Conservation (phyloP, 2,888 invertebrate species). For the Clostera curtula region DNA sequence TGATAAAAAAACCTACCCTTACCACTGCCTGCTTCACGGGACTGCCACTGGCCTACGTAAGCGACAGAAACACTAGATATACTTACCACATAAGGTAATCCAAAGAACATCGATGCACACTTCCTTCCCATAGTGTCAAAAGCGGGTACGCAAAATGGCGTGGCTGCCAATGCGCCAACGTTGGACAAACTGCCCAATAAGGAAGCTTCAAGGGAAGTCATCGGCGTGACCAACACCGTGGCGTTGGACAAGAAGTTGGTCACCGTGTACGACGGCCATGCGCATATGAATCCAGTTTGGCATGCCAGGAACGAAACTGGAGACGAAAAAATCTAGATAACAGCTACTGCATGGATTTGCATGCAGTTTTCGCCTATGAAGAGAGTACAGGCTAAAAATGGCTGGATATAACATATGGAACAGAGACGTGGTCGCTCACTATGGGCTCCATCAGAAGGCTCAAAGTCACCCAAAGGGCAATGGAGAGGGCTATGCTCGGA, state of each 20-base stretch:
- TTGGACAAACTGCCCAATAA: conserved; percentile 55
- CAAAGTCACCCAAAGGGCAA: too few species aligned
- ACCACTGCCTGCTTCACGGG: too few species aligned
- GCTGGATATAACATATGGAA: too few species aligned
- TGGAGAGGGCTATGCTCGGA: too few species aligned
- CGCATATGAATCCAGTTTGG: conserved; percentile 48
- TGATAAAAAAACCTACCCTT: too few species aligned
- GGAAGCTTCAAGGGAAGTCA: conserved; percentile 45
- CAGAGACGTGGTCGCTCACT: too few species aligned
- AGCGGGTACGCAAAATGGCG: conserved; percentile 49
- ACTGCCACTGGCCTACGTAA: too few species aligned
- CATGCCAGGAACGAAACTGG: conserved; percentile 48
- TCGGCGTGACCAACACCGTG: conserved; percentile 43
- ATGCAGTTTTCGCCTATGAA: too few species aligned
- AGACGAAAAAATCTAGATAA: conserved; percentile 9
- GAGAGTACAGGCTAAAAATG: too few species aligned
- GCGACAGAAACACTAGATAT: too few species aligned
- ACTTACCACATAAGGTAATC: conserved; percentile 54
- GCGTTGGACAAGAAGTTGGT: conserved; percentile 47
- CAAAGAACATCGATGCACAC: conserved; percentile 53
- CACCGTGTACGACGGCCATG: conserved; percentile 61
- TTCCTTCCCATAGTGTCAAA: conserved; percentile 53
- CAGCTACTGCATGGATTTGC: background rate
- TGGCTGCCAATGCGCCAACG: conserved; percentile 44
- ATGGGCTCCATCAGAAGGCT: too few species aligned